Evolutionary conservation across 2,888 invertebrate genomes (phyloP), one percentile per base, ranked within the genome.

Genomic region (Eledona agricola): DNA sequence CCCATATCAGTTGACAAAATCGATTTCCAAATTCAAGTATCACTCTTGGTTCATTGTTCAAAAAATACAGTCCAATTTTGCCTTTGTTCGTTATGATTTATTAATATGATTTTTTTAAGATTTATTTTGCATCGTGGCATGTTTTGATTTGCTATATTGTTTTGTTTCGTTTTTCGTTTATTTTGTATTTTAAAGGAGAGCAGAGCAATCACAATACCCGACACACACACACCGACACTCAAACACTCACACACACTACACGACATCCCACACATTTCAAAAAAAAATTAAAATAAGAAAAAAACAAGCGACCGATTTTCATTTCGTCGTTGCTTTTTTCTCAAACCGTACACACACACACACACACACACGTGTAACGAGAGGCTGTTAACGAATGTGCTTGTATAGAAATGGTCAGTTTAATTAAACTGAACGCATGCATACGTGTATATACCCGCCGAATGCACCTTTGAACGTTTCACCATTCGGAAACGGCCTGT

Each of bases 81-180:
- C 61, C 60, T 60, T 62, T 38, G 58, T 64, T 65, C 62, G 55
- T 65, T 63, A 52, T n/a, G 64, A 60, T 64, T 64, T 59, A 45
- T 67, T 60, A 32, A 62, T 13, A 43, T 60, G 63, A 56, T 58
- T 59, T 65, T 59, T 63, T 22, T 57, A 40, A 38, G 40, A 57
- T 56, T 65, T 63, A 62, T 66, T 73, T 70, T 72, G 74, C 74
- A 75, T 74, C 73, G 71, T 73, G 74, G 76, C 76, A 76, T 76
- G 75, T 66, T 65, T 66, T 65, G 47, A 59, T 66, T 70, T 69
- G 66, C 70, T 70, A 59, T 25, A 35, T 12, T n/a, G 32, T 60
- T 65, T 65, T 62, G 57, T 61, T 68, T 64, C 60, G 56, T 62
- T 67, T 67, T 68, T 60, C 65, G 65, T 67, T 69, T 65, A 60